Base-by-base conservation (phyloP, 2,888 invertebrate genomes). In the Gymnosoma rotundatum region DNA sequence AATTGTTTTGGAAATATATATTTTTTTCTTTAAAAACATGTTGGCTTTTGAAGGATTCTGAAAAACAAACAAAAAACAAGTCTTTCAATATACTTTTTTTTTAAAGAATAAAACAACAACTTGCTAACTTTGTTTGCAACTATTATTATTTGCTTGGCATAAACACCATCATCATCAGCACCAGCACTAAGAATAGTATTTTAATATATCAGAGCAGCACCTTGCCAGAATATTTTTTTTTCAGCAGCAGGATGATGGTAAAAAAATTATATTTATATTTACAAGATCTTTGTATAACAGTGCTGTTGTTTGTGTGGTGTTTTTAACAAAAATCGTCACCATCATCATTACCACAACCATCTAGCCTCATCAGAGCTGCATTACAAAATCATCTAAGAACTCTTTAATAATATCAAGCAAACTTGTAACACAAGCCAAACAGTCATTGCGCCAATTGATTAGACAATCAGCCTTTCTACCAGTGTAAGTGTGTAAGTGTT, bases 231-330 rank as follows among this genome's bases (percentile, higher is more conserved):
- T 7, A 32, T 32, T 5, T 32, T 32, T 8, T 69, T 10, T 14
- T 52, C 36, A 50, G 16, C 58, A 50, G 18, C 18, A 50, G 48
- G 6, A 48, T n/a, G 16, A 5, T 50, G 4, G 54, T 1, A 66
- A 75, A 48, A 66, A 75, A 48, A 74, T 63, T 50, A 56, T 25
- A 58, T 63, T 75, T 70, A 25, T 2, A 4, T 2, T 2, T 25
- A 25, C 25, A 58, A 63, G 6, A 56, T 81, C 64, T 81, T 81
- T 81, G 18, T 64, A 32, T 69, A 64, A 64, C n/a, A 20, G 48
- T 75, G 74, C 21, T 63, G 74, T 80, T 69, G 74, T 45, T 45
- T 56, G 36, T 69, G 54, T 21, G 56, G 48, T 32, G 3, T 63
- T 61, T 56, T 20, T 18, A 42, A 50, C 50, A 54, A 20, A 56